A percentile compares a stretch with the other conserved stretches of the same genome.
phyloP scores from a whole-genome alignment of 2,888 invertebrate species.

The Drosophila paramelanica region DNA sequence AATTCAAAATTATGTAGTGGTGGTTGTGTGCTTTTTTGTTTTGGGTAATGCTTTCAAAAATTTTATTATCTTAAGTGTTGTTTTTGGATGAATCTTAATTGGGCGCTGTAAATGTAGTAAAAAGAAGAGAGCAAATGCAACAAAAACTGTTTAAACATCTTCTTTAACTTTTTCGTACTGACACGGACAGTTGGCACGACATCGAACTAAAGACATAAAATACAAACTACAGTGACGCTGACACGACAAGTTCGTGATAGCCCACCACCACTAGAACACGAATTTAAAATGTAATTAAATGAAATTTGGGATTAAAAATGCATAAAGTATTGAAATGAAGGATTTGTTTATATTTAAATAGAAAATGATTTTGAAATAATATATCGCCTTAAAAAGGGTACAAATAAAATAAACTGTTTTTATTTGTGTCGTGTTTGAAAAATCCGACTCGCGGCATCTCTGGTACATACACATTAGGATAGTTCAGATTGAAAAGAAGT shows the following conservation, averaged over 20 bases:
- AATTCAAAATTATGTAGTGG: conserved; percentile 56
- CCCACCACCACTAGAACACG: too few relatives aligned
- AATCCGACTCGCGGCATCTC: not conserved
- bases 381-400: too few relatives aligned
- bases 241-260: not conserved
- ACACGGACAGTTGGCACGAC: conserved; percentile 40
- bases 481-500: conserved; percentile 41
- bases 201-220: conserved; percentile 38
- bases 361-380: too few relatives aligned
- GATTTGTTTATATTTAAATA: too few relatives aligned
- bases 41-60: conserved; percentile 5
- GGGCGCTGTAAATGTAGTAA: conserved; percentile 62
- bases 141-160: conserved; percentile 43
- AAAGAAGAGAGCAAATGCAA: conserved; percentile 43
- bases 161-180: conserved; percentile 22
- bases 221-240: not conserved
- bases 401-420: too few relatives aligned
- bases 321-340: too few relatives aligned
- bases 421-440: not conserved
- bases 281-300: too few relatives aligned
- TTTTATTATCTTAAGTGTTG: conserved; percentile 8
- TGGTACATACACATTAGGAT: conserved; percentile 31
- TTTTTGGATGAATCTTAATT: conserved; percentile 36
- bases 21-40: conserved; percentile 54
- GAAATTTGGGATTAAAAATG: too few relatives aligned